Evolutionary conservation across 2,888 invertebrate species (phyloP).

Genomic region (Sphaerophoria taeniata): DNA sequence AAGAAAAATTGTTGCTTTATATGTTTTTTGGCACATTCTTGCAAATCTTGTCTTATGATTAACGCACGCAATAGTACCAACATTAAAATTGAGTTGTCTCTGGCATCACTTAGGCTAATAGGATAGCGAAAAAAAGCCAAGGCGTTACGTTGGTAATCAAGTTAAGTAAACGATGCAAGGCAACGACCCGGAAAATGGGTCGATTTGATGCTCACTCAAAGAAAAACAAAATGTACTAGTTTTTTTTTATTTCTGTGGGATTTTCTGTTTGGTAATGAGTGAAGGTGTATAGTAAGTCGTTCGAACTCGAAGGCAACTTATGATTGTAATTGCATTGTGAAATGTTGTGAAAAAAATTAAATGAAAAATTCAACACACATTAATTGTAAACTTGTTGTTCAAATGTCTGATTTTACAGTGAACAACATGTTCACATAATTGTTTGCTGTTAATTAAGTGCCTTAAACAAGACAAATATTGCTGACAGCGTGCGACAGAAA

Average conservation of each 20-base stretch:
- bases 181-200: slow-evolving; percentile 63
- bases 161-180: slow-evolving; percentile 60
- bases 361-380: no score
- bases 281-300: not conserved
- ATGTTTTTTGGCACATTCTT: slow-evolving; percentile 16
- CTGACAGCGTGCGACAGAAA: slow-evolving; percentile 35
- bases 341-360: no score
- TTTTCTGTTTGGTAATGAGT: not conserved
- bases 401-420: no score
- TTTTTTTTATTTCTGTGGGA: not conserved
- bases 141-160: slow-evolving; percentile 58
- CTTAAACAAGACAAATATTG: not conserved
- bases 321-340: slow-evolving; percentile 1
- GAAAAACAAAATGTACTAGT: slow-evolving; percentile 27
- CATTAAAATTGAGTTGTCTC: slow-evolving; percentile 49
- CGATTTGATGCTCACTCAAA: slow-evolving; percentile 25
- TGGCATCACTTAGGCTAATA: slow-evolving; percentile 59
- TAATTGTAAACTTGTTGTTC: no score
- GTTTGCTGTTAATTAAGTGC: no score
- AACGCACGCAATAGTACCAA: not conserved
- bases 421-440: no score
- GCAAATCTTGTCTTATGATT: slow-evolving; percentile 5
- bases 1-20: not conserved
- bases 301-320: no score
- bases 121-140: slow-evolving; percentile 1